These are phyloP conservation scores for Tethya wilhelma DNA, from an alignment of 37 sponge, comb jelly and placozoan genomes.

Conservation along the genomic window DNA sequence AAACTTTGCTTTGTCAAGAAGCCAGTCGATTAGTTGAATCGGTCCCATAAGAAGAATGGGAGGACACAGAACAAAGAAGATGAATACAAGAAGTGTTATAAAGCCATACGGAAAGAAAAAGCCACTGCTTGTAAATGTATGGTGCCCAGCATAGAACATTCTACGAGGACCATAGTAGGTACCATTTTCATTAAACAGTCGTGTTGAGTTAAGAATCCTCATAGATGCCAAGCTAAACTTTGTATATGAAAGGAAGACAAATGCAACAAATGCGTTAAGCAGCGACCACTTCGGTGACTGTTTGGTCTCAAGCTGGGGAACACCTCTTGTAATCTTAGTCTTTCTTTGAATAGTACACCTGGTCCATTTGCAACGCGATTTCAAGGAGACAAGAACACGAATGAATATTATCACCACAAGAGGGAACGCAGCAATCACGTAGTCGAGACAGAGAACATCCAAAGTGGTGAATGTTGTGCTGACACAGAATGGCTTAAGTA, in stretches of 20 bases:
- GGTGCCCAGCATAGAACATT: not conserved
- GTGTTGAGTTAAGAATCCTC: not conserved
- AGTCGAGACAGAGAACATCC: slow-evolving; percentile 4
- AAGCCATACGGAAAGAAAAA: slow-evolving; percentile 1
- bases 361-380: not conserved
- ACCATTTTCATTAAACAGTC: not conserved
- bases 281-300: too few relatives aligned
- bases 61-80: not conserved
- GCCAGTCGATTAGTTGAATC: not conserved
- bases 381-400: not conserved
- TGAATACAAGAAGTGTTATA: not conserved
- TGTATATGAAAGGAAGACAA: slow-evolving; percentile 3
- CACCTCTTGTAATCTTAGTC: not conserved
- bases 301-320: too few relatives aligned
- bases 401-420: not conserved
- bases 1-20: not conserved
- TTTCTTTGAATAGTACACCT: not conserved
- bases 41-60: slow-evolving; percentile 1
- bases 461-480: not conserved
- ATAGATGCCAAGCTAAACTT: not conserved
- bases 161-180: too few relatives aligned
- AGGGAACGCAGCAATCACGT: not conserved
- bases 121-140: not conserved
- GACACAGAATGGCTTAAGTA: not conserved
- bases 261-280: not conserved